A percentile compares a stretch with the other conserved stretches of the same genome.
Evolutionary conservation across 30 jellyfish, hydroid and myxozoan genomes (phyloP).

Genomic region (Aurelia aurita complex sp. Pacific): DNA sequence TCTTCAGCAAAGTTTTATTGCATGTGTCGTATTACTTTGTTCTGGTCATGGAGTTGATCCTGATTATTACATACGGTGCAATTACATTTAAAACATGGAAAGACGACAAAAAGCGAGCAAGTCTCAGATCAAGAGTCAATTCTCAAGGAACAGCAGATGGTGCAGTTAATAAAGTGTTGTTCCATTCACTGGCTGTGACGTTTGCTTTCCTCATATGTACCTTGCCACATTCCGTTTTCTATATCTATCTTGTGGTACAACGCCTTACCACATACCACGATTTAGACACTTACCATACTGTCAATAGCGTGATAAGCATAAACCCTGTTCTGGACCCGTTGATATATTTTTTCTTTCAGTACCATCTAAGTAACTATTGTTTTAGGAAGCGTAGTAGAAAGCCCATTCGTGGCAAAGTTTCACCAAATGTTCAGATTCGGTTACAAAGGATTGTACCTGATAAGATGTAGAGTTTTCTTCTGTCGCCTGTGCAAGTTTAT

Average conservation of each 20-base stretch:
- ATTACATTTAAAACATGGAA: slow-evolving; percentile 4
- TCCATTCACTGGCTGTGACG: slow-evolving; percentile 20
- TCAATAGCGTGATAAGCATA: slow-evolving; percentile 14
- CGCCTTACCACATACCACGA: too few relatives aligned
- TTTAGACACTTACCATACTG: slow-evolving; percentile 1
- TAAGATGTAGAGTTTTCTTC: too few relatives aligned
- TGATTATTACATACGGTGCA: slow-evolving; percentile 18
- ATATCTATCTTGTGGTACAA: neutral
- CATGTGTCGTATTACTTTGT: slow-evolving; percentile 3
- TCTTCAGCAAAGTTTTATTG: slow-evolving; percentile 4
- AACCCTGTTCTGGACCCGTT: slow-evolving; percentile 28
- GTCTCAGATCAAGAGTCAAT: too few relatives aligned
- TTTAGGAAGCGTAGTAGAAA: too few relatives aligned
- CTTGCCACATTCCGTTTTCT: slow-evolving; percentile 21
- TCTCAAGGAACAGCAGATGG: neutral
- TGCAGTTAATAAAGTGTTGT: neutral
- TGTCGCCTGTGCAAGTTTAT: too few relatives aligned
- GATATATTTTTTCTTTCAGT: slow-evolving; percentile 7
- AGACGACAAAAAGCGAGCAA: slow-evolving; percentile 8
- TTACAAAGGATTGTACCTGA: too few relatives aligned
- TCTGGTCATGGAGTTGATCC: neutral
- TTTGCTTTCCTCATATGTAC: slow-evolving; percentile 28
- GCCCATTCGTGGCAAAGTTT: too few relatives aligned
- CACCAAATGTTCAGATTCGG: too few relatives aligned
- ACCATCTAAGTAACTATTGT: neutral